phyloP scores from a whole-genome alignment of 2,113 vertebrate genomes.

The Drymodes brunneopygia region DNA sequence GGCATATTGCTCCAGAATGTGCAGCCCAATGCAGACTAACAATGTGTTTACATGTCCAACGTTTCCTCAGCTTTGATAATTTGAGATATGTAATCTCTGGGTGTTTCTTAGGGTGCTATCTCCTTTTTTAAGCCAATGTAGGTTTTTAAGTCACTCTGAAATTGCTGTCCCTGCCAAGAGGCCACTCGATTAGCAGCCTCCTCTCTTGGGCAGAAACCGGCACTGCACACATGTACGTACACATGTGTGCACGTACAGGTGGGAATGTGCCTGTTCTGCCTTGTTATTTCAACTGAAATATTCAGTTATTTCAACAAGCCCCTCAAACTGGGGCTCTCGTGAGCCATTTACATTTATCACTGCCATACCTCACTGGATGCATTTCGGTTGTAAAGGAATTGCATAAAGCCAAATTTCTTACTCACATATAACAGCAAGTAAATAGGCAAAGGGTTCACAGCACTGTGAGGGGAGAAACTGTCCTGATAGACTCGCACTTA shows the following conservation, averaged over 20 bases:
- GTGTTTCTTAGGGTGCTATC: not conserved
- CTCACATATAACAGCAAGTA: not conserved
- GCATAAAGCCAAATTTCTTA: not conserved
- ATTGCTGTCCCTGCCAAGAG: not conserved
- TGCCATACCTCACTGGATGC: not conserved
- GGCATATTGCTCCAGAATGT: not conserved
- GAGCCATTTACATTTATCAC: not conserved
- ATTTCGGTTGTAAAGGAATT: not conserved
- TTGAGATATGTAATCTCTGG: not conserved
- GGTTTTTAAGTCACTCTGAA: not conserved
- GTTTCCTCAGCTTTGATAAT: not conserved
- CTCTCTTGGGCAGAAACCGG: not conserved
- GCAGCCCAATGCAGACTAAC: not conserved
- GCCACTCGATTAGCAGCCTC: not conserved
- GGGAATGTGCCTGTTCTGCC: not conserved
- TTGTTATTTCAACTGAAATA: constrained; percentile 9
- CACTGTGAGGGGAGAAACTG: not conserved
- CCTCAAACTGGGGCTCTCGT: not conserved
- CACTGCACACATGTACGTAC: not conserved
- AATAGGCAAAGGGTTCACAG: not conserved
- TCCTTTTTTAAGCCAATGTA: not conserved
- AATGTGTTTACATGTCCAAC: rapidly evolving
- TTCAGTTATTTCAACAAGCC: too few species aligned
- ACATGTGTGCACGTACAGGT: rapidly evolving
- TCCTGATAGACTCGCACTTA: not conserved